phyloP scores from a whole-genome alignment of 1,140 invertebrate genomes.

The Ruditapes philippinarum region DNA sequence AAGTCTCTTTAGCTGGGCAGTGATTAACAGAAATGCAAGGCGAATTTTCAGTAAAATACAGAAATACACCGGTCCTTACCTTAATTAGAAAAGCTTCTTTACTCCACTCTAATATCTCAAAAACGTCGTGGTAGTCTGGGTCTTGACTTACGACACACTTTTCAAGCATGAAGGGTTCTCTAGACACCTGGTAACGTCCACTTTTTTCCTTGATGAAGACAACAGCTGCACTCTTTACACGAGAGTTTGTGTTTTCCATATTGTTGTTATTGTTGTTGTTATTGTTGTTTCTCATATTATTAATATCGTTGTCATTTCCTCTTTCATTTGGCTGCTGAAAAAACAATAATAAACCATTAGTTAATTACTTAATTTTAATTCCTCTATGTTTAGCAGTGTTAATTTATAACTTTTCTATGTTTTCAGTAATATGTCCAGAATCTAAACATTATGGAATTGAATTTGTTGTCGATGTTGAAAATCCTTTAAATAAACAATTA shows the following conservation, averaged over 20 bases:
- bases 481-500: no score
- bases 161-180: slow-evolving; percentile 96
- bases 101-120: slow-evolving; percentile 97
- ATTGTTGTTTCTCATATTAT: slow-evolving; percentile 11
- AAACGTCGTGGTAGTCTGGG: slow-evolving; percentile 96
- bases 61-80: no score
- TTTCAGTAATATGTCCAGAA: no score
- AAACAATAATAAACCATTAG: no score
- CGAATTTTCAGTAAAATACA: no score
- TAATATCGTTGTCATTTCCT: background rate
- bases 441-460: no score
- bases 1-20: no score
- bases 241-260: slow-evolving; percentile 71
- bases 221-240: slow-evolving; percentile 94
- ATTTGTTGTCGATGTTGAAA: no score
- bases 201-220: slow-evolving; percentile 96
- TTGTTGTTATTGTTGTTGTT: slow-evolving; percentile 49
- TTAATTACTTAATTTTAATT: no score
- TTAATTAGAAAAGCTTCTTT: slow-evolving; percentile 98
- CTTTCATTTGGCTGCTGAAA: slow-evolving; percentile 32
- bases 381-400: no score
- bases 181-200: slow-evolving; percentile 93
- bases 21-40: no score
- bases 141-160: slow-evolving; percentile 95
- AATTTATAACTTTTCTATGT: no score